Conservation (phyloP, 2,113 vertebrate genomes). For the Zosterops pallidus region DNA sequence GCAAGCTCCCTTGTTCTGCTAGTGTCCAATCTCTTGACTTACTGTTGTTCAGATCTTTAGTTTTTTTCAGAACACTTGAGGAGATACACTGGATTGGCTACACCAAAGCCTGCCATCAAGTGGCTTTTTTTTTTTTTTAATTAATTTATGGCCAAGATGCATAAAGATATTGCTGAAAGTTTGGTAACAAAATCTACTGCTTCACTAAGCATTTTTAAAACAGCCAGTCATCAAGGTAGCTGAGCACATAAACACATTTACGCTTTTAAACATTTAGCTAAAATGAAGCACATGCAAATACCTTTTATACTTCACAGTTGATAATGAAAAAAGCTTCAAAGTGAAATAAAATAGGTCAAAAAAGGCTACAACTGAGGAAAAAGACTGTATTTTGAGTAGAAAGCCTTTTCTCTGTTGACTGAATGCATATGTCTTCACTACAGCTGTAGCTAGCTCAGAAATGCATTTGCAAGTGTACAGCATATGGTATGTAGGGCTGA, state of each 20-base stretch:
- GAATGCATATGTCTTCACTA: background rate
- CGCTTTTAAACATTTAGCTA: background rate
- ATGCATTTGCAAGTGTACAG: background rate
- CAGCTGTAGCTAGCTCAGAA: background rate
- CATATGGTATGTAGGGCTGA: background rate
- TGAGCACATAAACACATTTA: background rate
- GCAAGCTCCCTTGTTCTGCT: background rate
- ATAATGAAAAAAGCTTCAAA: background rate
- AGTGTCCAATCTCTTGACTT: background rate
- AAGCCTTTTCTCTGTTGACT: background rate
- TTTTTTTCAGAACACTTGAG: background rate
- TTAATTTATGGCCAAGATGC: background rate
- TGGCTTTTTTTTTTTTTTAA: too few species aligned
- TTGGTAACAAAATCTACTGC: background rate
- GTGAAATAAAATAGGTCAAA: background rate
- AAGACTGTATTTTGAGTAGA: background rate
- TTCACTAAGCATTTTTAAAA: background rate
- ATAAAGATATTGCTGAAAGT: background rate
- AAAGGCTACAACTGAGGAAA: background rate
- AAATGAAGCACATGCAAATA: background rate
- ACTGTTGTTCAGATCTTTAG: background rate
- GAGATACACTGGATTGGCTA: background rate
- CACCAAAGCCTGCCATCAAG: background rate
- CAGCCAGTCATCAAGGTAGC: background rate
- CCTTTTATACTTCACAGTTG: background rate